Conservation (phyloP, 2,113 vertebrate species). For the Theristicus caerulescens region DNA sequence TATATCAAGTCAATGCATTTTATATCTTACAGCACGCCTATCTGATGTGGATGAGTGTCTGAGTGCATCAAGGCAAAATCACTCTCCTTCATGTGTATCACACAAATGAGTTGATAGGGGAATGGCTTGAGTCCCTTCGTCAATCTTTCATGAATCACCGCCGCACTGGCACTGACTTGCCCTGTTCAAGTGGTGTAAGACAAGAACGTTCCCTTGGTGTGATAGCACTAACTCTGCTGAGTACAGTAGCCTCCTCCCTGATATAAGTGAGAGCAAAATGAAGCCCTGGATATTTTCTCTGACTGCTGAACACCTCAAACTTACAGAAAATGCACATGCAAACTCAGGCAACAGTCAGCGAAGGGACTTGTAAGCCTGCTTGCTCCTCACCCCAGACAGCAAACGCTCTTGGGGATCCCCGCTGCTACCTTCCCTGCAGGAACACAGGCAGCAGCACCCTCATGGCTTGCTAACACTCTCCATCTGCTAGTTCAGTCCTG, state of each 20-base stretch:
- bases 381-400: background rate
- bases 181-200: background rate
- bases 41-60: background rate
- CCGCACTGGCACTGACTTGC: background rate
- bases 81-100: background rate
- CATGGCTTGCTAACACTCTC: background rate
- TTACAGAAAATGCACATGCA: background rate
- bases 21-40: background rate
- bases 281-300: background rate
- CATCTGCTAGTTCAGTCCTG: background rate
- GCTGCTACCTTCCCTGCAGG: background rate
- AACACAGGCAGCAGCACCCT: background rate
- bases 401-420: background rate
- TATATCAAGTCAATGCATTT: background rate
- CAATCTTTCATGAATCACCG: background rate
- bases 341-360: background rate
- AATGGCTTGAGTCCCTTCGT: background rate
- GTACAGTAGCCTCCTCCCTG: background rate
- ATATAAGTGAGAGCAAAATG: background rate
- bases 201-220: background rate
- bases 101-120: background rate
- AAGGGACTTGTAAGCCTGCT: background rate
- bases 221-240: background rate
- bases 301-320: background rate
- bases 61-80: background rate